Evolutionary conservation across 2,888 invertebrate species (phyloP).

Genomic region (Drosophila pseudotakahashii): DNA sequence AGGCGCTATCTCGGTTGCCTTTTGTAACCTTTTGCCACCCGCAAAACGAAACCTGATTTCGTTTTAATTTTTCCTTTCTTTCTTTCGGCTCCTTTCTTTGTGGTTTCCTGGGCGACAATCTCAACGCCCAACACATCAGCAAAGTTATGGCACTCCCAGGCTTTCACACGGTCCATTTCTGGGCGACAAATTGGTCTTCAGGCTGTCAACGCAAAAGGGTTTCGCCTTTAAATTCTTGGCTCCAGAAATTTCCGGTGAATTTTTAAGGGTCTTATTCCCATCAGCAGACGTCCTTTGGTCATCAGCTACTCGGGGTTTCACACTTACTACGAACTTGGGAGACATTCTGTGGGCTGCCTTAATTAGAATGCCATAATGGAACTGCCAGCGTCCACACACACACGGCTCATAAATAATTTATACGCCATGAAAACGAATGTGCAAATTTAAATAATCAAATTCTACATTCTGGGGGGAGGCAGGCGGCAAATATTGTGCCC

Average conservation of each 20-base stretch:
- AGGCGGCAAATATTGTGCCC: neutral
- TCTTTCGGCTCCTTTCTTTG: neutral
- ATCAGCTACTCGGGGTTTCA: slow-evolving; percentile 53
- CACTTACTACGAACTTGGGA: slow-evolving; percentile 51
- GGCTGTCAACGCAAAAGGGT: slow-evolving; percentile 53
- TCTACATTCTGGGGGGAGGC: neutral
- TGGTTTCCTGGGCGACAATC: slow-evolving; percentile 38
- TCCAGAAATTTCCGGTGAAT: slow-evolving; percentile 61
- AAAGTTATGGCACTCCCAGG: slow-evolving; percentile 61
- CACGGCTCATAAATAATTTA: slow-evolving; percentile 74
- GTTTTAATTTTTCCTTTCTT: slow-evolving; percentile 55
- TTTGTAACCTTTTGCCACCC: slow-evolving; percentile 43
- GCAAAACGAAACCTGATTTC: slow-evolving; percentile 55
- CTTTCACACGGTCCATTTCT: slow-evolving; percentile 51
- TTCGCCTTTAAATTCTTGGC: slow-evolving; percentile 17
- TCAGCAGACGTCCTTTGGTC: slow-evolving; percentile 28
- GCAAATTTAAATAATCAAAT: slow-evolving; percentile 80
- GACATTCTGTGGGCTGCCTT: slow-evolving; percentile 65
- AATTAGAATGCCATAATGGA: slow-evolving; percentile 66
- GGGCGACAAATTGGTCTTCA: slow-evolving; percentile 71
- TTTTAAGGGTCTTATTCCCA: slow-evolving; percentile 3
- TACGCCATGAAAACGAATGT: slow-evolving; percentile 67
- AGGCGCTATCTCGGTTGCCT: slow-evolving; percentile 18
- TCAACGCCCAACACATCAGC: slow-evolving; percentile 47
- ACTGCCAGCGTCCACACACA: slow-evolving; percentile 20